phyloP scores from a whole-genome alignment of 2,797 vertebrate genomes.

The Peromyscus nudipes region DNA sequence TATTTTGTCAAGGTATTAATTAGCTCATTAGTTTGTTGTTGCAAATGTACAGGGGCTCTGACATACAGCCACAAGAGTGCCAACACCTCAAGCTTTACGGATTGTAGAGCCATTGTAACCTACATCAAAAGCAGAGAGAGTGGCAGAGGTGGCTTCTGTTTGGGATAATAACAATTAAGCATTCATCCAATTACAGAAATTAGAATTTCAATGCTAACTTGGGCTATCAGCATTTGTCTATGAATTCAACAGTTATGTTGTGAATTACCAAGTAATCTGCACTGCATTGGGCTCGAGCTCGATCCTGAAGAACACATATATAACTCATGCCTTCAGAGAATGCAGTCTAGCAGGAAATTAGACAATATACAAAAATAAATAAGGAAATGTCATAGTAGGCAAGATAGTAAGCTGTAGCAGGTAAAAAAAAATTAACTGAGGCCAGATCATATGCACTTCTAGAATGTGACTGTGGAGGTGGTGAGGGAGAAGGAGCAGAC shows the following conservation, averaged over 20 bases:
- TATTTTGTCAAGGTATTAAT: neutral
- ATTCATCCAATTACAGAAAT: neutral
- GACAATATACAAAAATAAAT: conserved; percentile 19
- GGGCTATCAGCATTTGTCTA: neutral
- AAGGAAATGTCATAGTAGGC: neutral
- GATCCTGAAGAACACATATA: neutral
- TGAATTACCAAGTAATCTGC: neutral
- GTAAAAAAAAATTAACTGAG: conserved; percentile 4
- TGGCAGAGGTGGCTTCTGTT: neutral
- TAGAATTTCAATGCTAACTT: neutral
- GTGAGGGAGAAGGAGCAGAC: too few species aligned
- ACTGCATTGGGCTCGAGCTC: neutral
- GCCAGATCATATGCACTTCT: neutral
- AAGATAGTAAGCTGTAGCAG: neutral
- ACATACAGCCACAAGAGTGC: neutral
- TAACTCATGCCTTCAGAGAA: neutral
- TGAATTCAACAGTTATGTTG: neutral
- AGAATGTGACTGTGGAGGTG: neutral
- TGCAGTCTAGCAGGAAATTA: neutral
- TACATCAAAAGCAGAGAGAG: conserved; percentile 15
- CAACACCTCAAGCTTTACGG: neutral
- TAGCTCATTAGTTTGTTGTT: neutral
- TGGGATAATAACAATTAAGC: neutral
- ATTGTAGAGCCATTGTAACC: neutral
- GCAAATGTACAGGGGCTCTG: neutral